phyloP scores from a whole-genome alignment of 2,888 invertebrate genomes.

The Poecilobothrus nobilitatus region DNA sequence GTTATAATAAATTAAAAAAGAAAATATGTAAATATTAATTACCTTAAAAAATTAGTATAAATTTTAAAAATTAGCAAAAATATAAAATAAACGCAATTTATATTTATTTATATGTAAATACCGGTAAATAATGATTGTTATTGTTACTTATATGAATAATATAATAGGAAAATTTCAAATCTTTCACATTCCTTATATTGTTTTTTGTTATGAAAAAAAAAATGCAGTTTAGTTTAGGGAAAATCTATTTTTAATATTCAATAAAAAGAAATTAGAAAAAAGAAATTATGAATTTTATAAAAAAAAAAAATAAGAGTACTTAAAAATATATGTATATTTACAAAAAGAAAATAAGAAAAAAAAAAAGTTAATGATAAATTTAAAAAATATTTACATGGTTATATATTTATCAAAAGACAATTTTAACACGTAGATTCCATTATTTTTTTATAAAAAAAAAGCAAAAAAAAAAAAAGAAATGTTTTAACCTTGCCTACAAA shows the following conservation, averaged over 20 bases:
- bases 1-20: not conserved
- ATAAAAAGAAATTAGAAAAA: not conserved
- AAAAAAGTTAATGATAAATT: not conserved
- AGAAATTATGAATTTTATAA: conserved; percentile 2
- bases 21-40: not conserved
- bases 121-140: not conserved
- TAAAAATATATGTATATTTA: conserved; percentile 1
- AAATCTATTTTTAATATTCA: conserved; percentile 3
- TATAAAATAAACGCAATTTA: conserved; percentile 1
- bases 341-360: not conserved
- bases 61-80: not conserved
- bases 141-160: conserved; percentile 6
- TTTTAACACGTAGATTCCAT: conserved; percentile 6
- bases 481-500: conserved; percentile 3
- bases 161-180: conserved; percentile 3
- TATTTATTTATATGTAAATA: conserved; percentile 6
- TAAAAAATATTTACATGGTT: not conserved
- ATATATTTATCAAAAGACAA: conserved; percentile 6
- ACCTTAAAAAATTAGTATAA: not conserved
- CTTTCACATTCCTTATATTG: conserved; percentile 4
- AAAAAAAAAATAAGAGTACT: not conserved
- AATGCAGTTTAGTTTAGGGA: conserved; percentile 5
- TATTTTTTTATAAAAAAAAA: conserved; percentile 1
- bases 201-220: not conserved
- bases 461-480: not conserved